A percentile compares a stretch with the other conserved stretches of the same genome.
These are phyloP conservation scores for Echiichthys vipera DNA, from an alignment of 2,797 vertebrate species.

Conservation along the genomic window DNA sequence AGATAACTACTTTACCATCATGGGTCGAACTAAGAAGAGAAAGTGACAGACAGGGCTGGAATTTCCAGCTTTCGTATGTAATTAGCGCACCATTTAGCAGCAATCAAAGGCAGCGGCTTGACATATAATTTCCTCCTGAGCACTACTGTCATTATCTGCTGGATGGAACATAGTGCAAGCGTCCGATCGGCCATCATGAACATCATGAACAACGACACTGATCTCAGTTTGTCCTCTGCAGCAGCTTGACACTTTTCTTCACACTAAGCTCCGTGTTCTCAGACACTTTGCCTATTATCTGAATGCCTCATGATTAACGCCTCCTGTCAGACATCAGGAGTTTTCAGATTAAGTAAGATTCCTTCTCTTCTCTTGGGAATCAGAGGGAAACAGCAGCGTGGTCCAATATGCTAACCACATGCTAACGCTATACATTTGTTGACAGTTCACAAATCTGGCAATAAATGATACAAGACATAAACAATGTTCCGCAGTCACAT, in stretches of 20 bases:
- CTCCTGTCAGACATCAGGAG: no score
- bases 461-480: no score
- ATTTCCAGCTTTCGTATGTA: conserved; percentile 57
- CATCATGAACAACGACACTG: neutral
- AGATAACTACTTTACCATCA: conserved; percentile 33
- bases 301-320: no score
- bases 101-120: conserved; percentile 68
- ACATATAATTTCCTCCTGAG: conserved; percentile 71
- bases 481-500: no score
- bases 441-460: no score
- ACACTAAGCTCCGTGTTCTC: neutral
- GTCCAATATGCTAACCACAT: no score
- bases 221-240: neutral
- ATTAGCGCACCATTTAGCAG: conserved; percentile 69
- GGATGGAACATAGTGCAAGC: conserved; percentile 1
- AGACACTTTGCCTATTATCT: neutral
- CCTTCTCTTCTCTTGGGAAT: no score
- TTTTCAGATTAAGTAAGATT: no score
- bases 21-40: conserved; percentile 34
- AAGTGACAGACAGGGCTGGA: conserved; percentile 51
- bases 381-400: no score
- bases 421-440: no score
- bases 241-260: conserved; percentile 3
- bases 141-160: conserved; percentile 37
- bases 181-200: neutral